These are phyloP conservation scores for Agriopis aurantiaria DNA, from an alignment of 2,888 invertebrate genomes.

Conservation along the genomic window DNA sequence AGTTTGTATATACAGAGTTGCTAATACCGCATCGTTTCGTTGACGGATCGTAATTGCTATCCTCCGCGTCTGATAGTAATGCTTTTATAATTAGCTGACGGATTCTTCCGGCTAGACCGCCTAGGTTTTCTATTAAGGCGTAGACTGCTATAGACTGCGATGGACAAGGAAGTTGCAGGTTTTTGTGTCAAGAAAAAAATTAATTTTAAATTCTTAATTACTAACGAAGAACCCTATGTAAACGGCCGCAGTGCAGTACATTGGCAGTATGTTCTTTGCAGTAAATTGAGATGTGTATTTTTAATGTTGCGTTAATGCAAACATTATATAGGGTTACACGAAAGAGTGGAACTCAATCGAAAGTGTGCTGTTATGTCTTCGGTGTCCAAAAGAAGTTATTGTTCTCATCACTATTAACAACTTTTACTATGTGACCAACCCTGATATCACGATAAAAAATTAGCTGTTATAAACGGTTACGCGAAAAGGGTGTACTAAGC, in stretches of 20 bases:
- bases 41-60: conserved; percentile 36
- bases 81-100: conserved; percentile 32
- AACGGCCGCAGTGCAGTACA: neutral
- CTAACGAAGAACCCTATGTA: too few relatives aligned
- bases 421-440: too few relatives aligned
- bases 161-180: neutral
- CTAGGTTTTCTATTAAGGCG: conserved; percentile 29
- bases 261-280: neutral
- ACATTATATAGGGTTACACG: too few relatives aligned
- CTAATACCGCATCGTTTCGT: conserved; percentile 36
- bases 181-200: neutral
- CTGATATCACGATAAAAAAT: too few relatives aligned
- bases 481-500: too few relatives aligned
- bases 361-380: too few relatives aligned
- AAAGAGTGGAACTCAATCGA: too few relatives aligned
- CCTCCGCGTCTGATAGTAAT: conserved; percentile 33
- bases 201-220: neutral
- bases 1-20: conserved; percentile 12
- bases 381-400: too few relatives aligned
- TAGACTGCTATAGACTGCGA: neutral
- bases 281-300: too few relatives aligned
- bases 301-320: too few relatives aligned
- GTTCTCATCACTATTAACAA: too few relatives aligned
- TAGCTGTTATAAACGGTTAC: too few relatives aligned
- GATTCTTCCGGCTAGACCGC: conserved; percentile 31